Evolutionary conservation across 2,797 vertebrate genomes (phyloP).

Genomic region (Aplochiton taeniatus): DNA sequence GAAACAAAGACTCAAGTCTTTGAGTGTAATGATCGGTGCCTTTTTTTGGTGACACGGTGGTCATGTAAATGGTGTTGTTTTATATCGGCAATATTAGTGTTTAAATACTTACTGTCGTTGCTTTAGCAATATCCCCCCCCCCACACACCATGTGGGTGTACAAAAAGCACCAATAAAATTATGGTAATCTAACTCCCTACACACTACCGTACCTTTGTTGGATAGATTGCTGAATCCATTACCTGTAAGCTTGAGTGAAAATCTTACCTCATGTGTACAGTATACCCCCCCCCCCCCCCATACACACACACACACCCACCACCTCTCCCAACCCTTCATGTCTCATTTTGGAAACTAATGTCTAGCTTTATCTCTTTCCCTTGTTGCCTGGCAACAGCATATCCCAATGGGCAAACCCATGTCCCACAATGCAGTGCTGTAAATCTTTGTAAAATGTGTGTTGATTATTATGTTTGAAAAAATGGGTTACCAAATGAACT

Average conservation of each 20-base stretch:
- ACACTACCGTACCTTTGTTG: slow-evolving; percentile 58
- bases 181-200: slow-evolving; percentile 52
- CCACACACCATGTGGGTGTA: slow-evolving; percentile 44
- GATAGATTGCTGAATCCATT: slow-evolving; percentile 53
- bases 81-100: slow-evolving; percentile 32
- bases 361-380: slow-evolving; percentile 69
- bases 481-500: slow-evolving; percentile 68
- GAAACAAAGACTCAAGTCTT: slow-evolving; percentile 36
- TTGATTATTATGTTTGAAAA: slow-evolving; percentile 79
- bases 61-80: slow-evolving; percentile 55
- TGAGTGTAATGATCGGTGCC: slow-evolving; percentile 46
- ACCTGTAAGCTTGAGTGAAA: slow-evolving; percentile 56
- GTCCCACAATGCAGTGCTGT: slow-evolving; percentile 82
- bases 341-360: slow-evolving; percentile 71
- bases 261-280: slow-evolving; percentile 66
- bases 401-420: slow-evolving; percentile 68
- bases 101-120: slow-evolving; percentile 28
- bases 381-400: slow-evolving; percentile 72
- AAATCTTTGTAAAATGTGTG: slow-evolving; percentile 92
- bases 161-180: slow-evolving; percentile 68
- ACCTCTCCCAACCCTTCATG: slow-evolving; percentile 60
- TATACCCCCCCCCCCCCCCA: slow-evolving; percentile 25
- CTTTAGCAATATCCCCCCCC: slow-evolving; percentile 21
- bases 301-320: too few species aligned
- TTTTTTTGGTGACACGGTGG: slow-evolving; percentile 39